Evolutionary conservation across 2,113 vertebrate genomes (phyloP).

Genomic region (Dryoscopus gambensis): DNA sequence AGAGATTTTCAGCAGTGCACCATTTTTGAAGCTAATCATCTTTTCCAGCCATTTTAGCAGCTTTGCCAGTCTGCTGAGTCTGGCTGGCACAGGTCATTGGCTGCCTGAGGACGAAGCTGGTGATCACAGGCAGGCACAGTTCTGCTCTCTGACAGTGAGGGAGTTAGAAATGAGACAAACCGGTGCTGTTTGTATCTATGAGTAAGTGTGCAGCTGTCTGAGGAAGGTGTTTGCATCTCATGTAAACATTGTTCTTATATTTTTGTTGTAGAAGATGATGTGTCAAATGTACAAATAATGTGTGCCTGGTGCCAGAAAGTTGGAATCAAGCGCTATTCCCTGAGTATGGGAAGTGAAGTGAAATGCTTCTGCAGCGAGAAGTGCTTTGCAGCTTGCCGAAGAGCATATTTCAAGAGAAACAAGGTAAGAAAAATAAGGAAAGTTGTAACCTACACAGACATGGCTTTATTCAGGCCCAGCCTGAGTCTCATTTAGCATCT

Average conservation of each 20-base stretch:
- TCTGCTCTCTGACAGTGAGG: background rate
- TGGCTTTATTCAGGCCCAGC: background rate
- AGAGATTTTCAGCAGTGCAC: background rate
- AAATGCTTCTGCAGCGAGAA: constrained; percentile 99
- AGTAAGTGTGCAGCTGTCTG: constrained; percentile 52
- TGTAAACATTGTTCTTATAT: constrained; percentile 78
- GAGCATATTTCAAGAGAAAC: constrained; percentile 99
- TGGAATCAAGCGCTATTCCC: constrained; percentile 96
- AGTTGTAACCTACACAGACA: constrained; percentile 23
- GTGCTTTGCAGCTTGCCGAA: constrained; percentile 97
- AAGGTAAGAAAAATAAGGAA: constrained; percentile 86
- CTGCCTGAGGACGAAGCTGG: background rate
- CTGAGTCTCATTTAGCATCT: constrained; percentile 29
- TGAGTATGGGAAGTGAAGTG: constrained; percentile 99
- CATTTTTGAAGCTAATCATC: constrained; percentile 35
- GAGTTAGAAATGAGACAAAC: background rate
- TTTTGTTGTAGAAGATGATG: constrained; percentile 90
- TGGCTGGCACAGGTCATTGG: background rate
- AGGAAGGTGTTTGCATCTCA: constrained; percentile 71
- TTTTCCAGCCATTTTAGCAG: constrained; percentile 20
- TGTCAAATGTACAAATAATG: constrained; percentile 98
- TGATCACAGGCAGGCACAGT: background rate
- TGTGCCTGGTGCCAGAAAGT: constrained; percentile 99
- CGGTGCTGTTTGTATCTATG: constrained; percentile 2
- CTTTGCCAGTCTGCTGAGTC: background rate